Evolutionary conservation across 2,888 invertebrate species (phyloP), one percentile per base, ranked within the genome.

Genomic region (Zele albiditarsus): DNA sequence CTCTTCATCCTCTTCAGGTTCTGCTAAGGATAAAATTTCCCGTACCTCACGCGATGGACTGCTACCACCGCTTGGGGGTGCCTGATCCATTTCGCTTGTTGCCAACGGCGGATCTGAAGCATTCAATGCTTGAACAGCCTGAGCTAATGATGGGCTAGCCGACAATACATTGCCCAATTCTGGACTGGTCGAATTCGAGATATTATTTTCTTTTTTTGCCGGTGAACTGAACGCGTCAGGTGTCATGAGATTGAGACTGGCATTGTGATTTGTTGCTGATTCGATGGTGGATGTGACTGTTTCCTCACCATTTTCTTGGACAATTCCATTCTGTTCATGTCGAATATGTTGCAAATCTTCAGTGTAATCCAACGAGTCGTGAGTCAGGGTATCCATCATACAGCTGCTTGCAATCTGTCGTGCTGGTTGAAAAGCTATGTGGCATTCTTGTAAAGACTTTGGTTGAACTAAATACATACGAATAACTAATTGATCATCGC

Each of bases 1-100:
- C 16, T 79, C 78, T 70, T 85, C 84, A 71, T 85, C 84, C 27
- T 87, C 86, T 25, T 88, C 87, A 6, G 85, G 83, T 68, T 92
- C 92, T 80, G 93, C 93, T 60, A 94, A 91, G 5, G 94, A 93
- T 88, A 97, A 91, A 81, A 97, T 97, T 90, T 97, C 95, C 87
- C 96, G 94, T 27, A 97, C 97, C 90, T 97, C 97, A 27, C 96
- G 91, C 84, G 96, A 96, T 5, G 97, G 96, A 88, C 96, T 96
- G 77, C 96, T 96, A 16, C 95, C 95, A n/a, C 94, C 95, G 70
- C 96, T 96, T 0, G 94, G 93, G 5, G 87, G 87, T 12, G 88
- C 87, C 76, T 87, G 88, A 71, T 87, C 87, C 46, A 87, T 77
- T 49, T 86, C 85, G 42, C 83, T 85, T 2, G 84, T 85, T 14